phyloP scores from a whole-genome alignment of 2,797 vertebrate species.

The Enteromius paludinosus region DNA sequence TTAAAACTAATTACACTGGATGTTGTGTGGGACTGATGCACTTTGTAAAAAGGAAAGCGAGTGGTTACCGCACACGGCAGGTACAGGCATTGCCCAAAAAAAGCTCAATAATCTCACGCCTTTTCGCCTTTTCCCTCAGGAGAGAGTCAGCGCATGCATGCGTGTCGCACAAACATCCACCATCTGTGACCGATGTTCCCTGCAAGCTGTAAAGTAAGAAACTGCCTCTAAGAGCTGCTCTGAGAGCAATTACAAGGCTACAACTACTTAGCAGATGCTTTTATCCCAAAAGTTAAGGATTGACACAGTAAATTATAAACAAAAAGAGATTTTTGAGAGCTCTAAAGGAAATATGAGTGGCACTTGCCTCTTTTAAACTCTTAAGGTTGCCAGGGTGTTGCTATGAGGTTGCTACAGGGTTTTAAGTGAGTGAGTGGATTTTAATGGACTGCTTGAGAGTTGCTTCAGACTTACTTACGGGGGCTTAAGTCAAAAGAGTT shows the following conservation, averaged over 20 bases:
- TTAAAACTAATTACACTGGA: constrained; percentile 35
- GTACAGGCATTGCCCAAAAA: constrained; percentile 37
- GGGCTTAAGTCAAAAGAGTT: constrained; percentile 17
- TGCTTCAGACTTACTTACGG: neutral
- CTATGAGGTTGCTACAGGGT: constrained; percentile 2
- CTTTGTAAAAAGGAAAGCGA: constrained; percentile 16
- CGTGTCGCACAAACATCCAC: constrained; percentile 40
- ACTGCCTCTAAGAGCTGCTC: constrained; percentile 8
- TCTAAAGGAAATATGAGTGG: neutral
- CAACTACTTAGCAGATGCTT: constrained; percentile 15
- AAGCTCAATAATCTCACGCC: constrained; percentile 39
- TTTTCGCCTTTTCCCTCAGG: constrained; percentile 27
- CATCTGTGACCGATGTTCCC: constrained; percentile 37
- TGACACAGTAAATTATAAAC: constrained; percentile 12
- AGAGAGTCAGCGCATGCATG: constrained; percentile 34
- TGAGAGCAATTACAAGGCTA: constrained; percentile 29
- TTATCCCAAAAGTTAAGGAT: neutral
- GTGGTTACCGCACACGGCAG: constrained; percentile 23
- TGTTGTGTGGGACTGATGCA: constrained; percentile 18
- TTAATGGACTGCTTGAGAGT: neutral
- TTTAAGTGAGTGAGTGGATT: neutral
- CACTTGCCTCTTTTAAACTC: neutral
- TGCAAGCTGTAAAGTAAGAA: constrained; percentile 12
- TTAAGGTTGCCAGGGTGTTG: neutral
- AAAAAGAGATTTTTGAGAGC: neutral